Evolutionary conservation across 2,113 vertebrate species (phyloP).

Genomic region (Onychostoma macrolepis): DNA sequence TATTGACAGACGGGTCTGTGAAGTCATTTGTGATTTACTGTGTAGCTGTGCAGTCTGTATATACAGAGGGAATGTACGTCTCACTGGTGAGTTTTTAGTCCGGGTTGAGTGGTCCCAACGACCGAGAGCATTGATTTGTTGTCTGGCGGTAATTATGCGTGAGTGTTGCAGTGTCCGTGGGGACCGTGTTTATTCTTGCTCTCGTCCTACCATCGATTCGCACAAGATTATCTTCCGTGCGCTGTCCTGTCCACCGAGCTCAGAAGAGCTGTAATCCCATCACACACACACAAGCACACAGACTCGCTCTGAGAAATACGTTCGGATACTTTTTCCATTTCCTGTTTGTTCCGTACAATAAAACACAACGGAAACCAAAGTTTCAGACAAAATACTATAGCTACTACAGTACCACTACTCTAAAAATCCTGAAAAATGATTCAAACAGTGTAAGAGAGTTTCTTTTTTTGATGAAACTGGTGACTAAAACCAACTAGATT

Average conservation of each 20-base stretch:
- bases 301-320: slow-evolving; percentile 26
- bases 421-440: not conserved
- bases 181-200: slow-evolving; percentile 31
- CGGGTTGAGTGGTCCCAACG: slow-evolving; percentile 32
- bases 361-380: not conserved
- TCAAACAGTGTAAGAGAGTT: not conserved
- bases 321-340: slow-evolving; percentile 11
- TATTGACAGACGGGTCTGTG: slow-evolving; percentile 31
- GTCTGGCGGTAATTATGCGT: slow-evolving; percentile 45
- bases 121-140: slow-evolving; percentile 40
- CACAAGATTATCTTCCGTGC: slow-evolving; percentile 27
- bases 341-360: not conserved
- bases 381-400: not conserved
- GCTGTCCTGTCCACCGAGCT: slow-evolving; percentile 3
- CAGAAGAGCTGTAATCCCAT: slow-evolving; percentile 17
- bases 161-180: slow-evolving; percentile 37
- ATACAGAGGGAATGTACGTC: slow-evolving; percentile 4
- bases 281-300: slow-evolving; percentile 30
- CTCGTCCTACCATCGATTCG: slow-evolving; percentile 32
- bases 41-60: slow-evolving; percentile 22
- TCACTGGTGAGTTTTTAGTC: slow-evolving; percentile 42
- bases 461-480: not conserved
- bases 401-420: not conserved
- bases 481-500: not conserved
- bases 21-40: slow-evolving; percentile 32